Evolutionary conservation across 2,888 invertebrate species (phyloP).

Genomic region (Torymus tubicola): DNA sequence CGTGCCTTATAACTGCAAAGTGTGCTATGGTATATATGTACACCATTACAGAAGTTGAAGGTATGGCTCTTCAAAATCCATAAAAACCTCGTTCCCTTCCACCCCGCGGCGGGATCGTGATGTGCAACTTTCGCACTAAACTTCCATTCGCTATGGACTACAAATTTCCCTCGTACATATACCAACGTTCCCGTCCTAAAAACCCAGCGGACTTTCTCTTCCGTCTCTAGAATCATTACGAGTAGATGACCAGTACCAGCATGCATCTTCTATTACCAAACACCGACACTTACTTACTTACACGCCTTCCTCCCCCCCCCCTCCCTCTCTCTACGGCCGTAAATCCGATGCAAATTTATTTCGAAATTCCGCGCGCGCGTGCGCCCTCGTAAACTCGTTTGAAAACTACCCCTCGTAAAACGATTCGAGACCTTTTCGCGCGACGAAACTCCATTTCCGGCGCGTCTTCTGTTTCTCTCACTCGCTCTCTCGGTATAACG

Average conservation of each 20-base stretch:
- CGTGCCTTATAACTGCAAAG: too few species aligned
- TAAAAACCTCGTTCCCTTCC: too few species aligned
- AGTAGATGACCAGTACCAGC: too few species aligned
- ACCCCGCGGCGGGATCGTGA: too few species aligned
- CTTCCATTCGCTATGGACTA: constrained; percentile 31
- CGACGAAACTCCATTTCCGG: constrained; percentile 62
- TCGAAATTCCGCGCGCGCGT: constrained; percentile 68
- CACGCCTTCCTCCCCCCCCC: too few species aligned
- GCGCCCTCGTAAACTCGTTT: constrained; percentile 69
- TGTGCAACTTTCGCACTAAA: too few species aligned
- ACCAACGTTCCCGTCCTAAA: constrained; percentile 9
- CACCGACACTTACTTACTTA: constrained; percentile 70
- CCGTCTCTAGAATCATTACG: too few species aligned
- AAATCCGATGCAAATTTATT: constrained; percentile 75
- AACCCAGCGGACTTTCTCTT: too few species aligned
- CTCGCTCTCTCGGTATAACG: constrained; percentile 28
- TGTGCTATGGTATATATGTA: too few species aligned
- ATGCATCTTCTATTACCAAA: constrained; percentile 70
- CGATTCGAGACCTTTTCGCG: constrained; percentile 68
- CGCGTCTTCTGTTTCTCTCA: constrained; percentile 21
- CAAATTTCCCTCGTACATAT: constrained; percentile 53
- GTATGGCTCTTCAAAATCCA: too few species aligned
- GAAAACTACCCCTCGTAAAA: constrained; percentile 73
- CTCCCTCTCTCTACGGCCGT: constrained; percentile 66
- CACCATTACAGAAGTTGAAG: too few species aligned